A percentile compares a stretch with the other conserved stretches of the same genome.
These are phyloP conservation scores for Bufo bufo DNA, from an alignment of 2,113 vertebrate genomes.

Conservation along the genomic window DNA sequence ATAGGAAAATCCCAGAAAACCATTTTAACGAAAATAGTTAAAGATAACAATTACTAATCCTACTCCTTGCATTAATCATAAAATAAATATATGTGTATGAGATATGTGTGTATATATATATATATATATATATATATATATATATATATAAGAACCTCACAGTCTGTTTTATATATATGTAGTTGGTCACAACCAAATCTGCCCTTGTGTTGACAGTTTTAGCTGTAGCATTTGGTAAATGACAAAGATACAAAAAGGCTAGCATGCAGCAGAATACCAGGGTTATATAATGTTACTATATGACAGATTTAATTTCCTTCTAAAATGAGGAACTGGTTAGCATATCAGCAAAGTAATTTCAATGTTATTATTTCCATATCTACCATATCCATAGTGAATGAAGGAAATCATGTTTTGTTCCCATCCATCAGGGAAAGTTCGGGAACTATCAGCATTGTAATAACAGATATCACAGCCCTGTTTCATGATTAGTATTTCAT, in stretches of 20 bases:
- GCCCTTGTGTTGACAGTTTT: neutral
- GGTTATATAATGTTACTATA: conserved; percentile 31
- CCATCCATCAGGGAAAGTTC: conserved; percentile 35
- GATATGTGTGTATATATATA: too few species aligned
- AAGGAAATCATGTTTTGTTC: conserved; percentile 40
- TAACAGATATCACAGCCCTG: conserved; percentile 15
- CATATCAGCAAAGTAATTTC: conserved; percentile 47
- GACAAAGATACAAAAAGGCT: neutral
- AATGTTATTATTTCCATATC: conserved; percentile 46
- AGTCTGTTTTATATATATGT: too few species aligned
- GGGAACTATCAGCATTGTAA: conserved; percentile 36
- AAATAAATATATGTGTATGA: too few species aligned
- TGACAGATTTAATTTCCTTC: conserved; percentile 46
- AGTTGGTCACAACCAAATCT: neutral
- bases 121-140: too few species aligned
- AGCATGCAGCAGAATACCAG: neutral
- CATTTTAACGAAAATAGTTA: too few species aligned
- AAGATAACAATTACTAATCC: too few species aligned
- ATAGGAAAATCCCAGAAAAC: too few species aligned
- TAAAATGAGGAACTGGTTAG: conserved; percentile 43
- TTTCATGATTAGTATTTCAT: conserved; percentile 38
- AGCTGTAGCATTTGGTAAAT: neutral
- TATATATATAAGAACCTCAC: too few species aligned
- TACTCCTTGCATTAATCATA: too few species aligned
- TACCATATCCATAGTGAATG: conserved; percentile 34